Evolutionary conservation across 92 coral and sea anemone genomes (phyloP).

Genomic region (Siderastrea siderea): DNA sequence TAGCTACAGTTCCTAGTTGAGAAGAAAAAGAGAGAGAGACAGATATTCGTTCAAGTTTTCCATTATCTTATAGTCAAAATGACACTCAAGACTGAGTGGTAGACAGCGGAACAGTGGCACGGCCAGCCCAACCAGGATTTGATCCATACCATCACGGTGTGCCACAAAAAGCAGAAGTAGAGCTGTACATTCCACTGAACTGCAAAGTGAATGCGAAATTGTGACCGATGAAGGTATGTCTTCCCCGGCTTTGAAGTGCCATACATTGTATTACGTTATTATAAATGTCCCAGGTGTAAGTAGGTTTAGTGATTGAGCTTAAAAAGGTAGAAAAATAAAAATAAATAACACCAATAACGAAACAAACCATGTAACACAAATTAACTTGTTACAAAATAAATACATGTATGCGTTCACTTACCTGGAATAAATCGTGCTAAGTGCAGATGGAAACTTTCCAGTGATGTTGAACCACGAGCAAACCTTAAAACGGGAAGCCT

Average conservation of each 20-base stretch:
- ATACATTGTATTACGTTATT: too few relatives aligned
- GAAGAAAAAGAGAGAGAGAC: not conserved
- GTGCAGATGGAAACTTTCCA: conserved; percentile 78
- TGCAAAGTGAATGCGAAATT: too few relatives aligned
- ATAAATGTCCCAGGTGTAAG: too few relatives aligned
- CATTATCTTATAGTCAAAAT: too few relatives aligned
- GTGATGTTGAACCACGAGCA: conserved; percentile 70
- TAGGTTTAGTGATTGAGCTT: not conserved
- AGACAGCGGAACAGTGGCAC: conserved; percentile 1
- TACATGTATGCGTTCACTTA: not conserved
- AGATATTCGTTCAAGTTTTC: not conserved
- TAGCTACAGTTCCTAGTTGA: not conserved
- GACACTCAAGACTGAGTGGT: not conserved
- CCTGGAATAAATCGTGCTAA: conserved; percentile 71
- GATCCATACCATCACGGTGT: conserved; percentile 16
- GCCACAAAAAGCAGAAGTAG: not conserved
- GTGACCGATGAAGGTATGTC: too few relatives aligned
- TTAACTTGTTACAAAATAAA: not conserved
- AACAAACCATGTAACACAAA: too few relatives aligned
- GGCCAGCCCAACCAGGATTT: conserved; percentile 21
- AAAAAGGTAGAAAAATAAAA: not conserved
- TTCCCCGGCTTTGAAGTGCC: too few relatives aligned
- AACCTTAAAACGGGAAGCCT: conserved; percentile 61
- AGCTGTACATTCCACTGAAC: conserved; percentile 16
- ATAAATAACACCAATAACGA: not conserved